Evolutionary conservation across 2,888 invertebrate species (phyloP).

Genomic region (Trachelus iudaicus): DNA sequence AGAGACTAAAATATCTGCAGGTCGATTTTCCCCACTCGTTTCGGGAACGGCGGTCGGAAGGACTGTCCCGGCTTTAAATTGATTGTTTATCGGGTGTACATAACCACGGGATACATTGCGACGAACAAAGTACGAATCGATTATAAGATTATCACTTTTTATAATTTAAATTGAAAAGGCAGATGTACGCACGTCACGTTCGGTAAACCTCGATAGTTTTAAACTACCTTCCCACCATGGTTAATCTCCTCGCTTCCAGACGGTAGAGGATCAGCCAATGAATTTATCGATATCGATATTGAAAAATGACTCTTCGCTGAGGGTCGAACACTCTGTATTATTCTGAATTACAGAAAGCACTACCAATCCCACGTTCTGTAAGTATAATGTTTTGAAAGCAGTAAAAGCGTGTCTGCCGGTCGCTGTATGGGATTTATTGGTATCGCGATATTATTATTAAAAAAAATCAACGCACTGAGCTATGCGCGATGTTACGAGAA

Average conservation of each 20-base stretch:
- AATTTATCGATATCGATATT: conserved; percentile 23
- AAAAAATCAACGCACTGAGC: too few species aligned
- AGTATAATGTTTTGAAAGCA: background rate
- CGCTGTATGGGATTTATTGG: too few species aligned
- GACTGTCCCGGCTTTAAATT: too few species aligned
- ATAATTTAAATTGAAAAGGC: background rate
- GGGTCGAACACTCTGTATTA: background rate
- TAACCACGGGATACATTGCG: background rate
- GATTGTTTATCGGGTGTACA: too few species aligned
- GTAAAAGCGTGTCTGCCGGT: background rate
- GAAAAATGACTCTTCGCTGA: conserved; percentile 12
- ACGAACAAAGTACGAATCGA: background rate
- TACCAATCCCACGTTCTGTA: background rate
- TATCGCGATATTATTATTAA: background rate
- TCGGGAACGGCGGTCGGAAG: background rate
- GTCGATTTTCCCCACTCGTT: background rate
- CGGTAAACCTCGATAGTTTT: background rate
- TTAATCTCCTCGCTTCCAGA: background rate
- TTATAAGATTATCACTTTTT: background rate
- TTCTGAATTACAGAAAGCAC: background rate
- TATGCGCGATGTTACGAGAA: background rate
- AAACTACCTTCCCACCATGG: background rate
- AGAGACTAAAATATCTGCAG: background rate
- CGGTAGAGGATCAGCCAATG: conserved; percentile 3
- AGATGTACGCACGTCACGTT: background rate